Conservation (phyloP, 1,140 invertebrate species). For the Brachionus rotundiformis region DNA sequence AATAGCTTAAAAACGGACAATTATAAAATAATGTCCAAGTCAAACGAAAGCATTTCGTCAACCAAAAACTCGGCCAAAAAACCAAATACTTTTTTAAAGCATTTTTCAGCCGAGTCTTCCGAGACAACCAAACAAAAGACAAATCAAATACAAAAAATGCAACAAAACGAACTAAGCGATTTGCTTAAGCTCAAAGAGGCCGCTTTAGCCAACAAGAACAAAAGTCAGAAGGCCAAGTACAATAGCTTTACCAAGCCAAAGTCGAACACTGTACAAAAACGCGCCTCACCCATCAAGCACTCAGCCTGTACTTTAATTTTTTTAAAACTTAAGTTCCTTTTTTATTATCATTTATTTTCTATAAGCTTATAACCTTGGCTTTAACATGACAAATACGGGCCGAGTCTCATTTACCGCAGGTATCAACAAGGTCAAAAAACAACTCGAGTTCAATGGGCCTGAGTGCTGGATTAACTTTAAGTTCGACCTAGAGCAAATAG, state of each 20-base stretch:
- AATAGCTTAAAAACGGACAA: constrained; percentile 7
- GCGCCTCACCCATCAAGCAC: constrained; percentile 19
- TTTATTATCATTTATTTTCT: constrained; percentile 10
- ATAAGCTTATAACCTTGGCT: constrained; percentile 43
- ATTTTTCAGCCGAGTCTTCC: background rate
- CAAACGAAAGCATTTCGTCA: constrained; percentile 32
- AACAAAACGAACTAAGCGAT: constrained; percentile 31
- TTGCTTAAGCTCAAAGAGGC: constrained; percentile 25
- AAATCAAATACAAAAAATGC: background rate
- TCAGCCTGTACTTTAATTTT: constrained; percentile 19
- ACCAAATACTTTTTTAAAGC: constrained; percentile 9
- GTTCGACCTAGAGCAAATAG: constrained; percentile 55
- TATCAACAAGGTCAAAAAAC: constrained; percentile 39
- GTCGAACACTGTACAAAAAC: background rate
- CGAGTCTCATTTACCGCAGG: background rate
- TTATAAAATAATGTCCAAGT: constrained; percentile 32
- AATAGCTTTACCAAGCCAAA: background rate
- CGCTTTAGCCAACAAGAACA: background rate
- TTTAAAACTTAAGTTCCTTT: background rate
- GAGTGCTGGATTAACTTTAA: constrained; percentile 57
- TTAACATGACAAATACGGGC: constrained; percentile 37
- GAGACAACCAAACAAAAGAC: background rate
- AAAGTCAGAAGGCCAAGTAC: background rate
- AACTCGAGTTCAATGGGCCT: constrained; percentile 50
- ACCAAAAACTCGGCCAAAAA: constrained; percentile 21